These are phyloP conservation scores for Ceratosolen solmsi DNA, from an alignment of 1,140 invertebrate genomes.

Conservation along the genomic window DNA sequence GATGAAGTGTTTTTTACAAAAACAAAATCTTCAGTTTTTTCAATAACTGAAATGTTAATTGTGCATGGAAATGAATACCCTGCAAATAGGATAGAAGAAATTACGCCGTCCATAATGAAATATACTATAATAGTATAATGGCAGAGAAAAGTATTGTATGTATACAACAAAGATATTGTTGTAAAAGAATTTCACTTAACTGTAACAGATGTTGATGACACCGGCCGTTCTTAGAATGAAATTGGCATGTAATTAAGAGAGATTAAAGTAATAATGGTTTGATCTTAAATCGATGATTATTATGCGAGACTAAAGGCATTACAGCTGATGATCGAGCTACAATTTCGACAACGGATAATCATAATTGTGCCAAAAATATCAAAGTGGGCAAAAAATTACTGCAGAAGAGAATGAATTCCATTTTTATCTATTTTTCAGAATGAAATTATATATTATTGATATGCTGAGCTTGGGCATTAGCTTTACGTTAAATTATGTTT, in stretches of 20 bases:
- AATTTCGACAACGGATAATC: slow-evolving; percentile 8
- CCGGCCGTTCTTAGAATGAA: neutral
- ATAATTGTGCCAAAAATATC: slow-evolving; percentile 49
- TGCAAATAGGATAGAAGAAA: slow-evolving; percentile 50
- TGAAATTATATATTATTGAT: slow-evolving; percentile 46
- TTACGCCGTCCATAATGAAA: slow-evolving; percentile 43
- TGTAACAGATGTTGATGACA: neutral
- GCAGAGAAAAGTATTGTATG: slow-evolving; percentile 43
- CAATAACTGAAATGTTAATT: slow-evolving; percentile 34
- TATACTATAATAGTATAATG: slow-evolving; percentile 45
- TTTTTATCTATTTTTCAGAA: slow-evolving; percentile 45
- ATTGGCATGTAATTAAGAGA: neutral
- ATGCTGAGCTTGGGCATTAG: slow-evolving; percentile 40
- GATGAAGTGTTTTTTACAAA: slow-evolving; percentile 64
- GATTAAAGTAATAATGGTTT: too few relatives aligned
- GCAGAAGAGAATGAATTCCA: slow-evolving; percentile 36
- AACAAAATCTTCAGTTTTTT: slow-evolving; percentile 46
- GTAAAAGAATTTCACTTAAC: slow-evolving; percentile 20
- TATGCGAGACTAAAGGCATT: neutral
- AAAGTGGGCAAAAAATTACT: slow-evolving; percentile 34
- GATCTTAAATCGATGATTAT: too few relatives aligned
- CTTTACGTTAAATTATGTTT: slow-evolving; percentile 36
- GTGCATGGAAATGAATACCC: slow-evolving; percentile 28
- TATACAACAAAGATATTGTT: slow-evolving; percentile 38
- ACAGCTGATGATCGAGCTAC: slow-evolving; percentile 16